These are phyloP conservation scores for Drosophila watanabei DNA, from an alignment of 1,140 invertebrate species.

Conservation along the genomic window DNA sequence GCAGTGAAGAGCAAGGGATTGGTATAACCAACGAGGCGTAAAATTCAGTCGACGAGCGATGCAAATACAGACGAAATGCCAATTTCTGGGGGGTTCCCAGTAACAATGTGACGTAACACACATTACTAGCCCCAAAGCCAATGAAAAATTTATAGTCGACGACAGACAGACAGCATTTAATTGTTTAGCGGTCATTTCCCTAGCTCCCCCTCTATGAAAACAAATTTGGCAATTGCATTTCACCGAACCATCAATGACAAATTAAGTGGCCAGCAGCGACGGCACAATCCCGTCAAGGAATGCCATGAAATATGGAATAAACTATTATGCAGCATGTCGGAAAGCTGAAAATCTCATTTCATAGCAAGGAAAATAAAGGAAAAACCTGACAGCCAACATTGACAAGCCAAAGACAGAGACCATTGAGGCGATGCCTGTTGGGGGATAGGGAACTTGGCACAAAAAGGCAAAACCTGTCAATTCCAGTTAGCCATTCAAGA, in stretches of 20 bases:
- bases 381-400: conserved; percentile 53
- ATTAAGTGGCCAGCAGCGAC: conserved; percentile 45
- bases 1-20: conserved; percentile 33
- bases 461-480: conserved; percentile 79
- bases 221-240: conserved; percentile 60
- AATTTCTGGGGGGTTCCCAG: conserved; percentile 42
- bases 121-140: conserved; percentile 53
- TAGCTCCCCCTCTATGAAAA: conserved; percentile 11
- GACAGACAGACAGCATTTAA: conserved; percentile 68
- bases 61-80: conserved; percentile 67
- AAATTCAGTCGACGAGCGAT: conserved; percentile 71
- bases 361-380: conserved; percentile 34
- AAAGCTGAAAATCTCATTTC: conserved; percentile 77
- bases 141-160: conserved; percentile 68
- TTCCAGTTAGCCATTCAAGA: conserved; percentile 69
- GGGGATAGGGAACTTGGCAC: conserved; percentile 47
- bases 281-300: background rate
- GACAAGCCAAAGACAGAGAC: conserved; percentile 55
- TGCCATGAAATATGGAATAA: conserved; percentile 43
- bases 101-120: background rate
- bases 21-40: conserved; percentile 68
- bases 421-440: conserved; percentile 13
- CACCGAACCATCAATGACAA: conserved; percentile 24
- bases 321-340: conserved; percentile 63
- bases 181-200: conserved; percentile 35